These are phyloP conservation scores for Alosa sapidissima DNA, from an alignment of 2,797 vertebrate species.

Conservation along the genomic window DNA sequence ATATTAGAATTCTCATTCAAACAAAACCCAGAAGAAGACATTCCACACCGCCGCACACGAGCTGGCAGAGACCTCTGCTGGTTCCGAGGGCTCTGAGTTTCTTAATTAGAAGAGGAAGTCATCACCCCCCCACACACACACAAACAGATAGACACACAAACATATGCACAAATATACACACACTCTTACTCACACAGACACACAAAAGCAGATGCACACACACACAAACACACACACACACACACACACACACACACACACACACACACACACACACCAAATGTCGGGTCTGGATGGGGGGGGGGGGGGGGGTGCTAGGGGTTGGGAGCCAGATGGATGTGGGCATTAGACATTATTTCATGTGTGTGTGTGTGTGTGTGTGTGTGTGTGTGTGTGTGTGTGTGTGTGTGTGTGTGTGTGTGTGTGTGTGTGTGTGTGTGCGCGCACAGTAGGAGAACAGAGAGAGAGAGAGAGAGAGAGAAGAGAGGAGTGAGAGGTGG, in stretches of 20 bases:
- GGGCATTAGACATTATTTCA: constrained; percentile 75
- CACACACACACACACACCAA: constrained; percentile 49
- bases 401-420: too few species aligned
- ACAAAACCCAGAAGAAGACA: not conserved
- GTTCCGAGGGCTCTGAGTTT: constrained; percentile 52
- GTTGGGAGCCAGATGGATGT: constrained; percentile 70
- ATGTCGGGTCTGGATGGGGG: constrained; percentile 51
- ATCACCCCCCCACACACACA: constrained; percentile 30
- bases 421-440: constrained; percentile 76
- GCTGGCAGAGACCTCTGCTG: constrained; percentile 14
- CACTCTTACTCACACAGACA: not conserved
- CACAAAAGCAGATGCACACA: constrained; percentile 3
- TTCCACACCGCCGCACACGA: not conserved
- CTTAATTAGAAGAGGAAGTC: constrained; percentile 58
- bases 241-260: constrained; percentile 38
- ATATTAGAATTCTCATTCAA: not conserved
- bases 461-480: constrained; percentile 54
- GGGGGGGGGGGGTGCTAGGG: constrained; percentile 14
- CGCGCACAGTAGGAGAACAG: constrained; percentile 62
- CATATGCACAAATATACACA: not conserved
- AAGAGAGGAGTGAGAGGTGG: not conserved
- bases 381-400: too few species aligned
- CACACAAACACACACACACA: not conserved
- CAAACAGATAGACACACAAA: not conserved
- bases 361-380: constrained; percentile 68